Evolutionary conservation across 1,140 invertebrate genomes (phyloP), one percentile per base, ranked within the genome.

Genomic region (Microplitis mediator): DNA sequence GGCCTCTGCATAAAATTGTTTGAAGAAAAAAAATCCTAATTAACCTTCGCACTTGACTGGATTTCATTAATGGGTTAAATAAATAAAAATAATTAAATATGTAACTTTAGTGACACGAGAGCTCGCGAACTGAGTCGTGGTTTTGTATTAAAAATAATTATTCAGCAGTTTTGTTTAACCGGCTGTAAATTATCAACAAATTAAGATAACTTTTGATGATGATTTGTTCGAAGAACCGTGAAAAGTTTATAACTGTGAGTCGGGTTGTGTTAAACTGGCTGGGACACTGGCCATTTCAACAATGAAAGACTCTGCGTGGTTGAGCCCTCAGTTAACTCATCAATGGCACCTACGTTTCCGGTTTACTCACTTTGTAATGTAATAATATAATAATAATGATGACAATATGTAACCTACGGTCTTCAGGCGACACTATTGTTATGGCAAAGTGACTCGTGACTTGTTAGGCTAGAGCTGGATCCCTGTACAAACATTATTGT

Each of bases 281-380:
- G 74, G 80, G 76, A 80, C 81, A 81, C 76, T 76, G 77, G 81
- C 56, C 78, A 80, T 81, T 80, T 82, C 78, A 80, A 86, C 84
- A 87, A 85, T 86, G 84, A 86, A 77, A 75, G 77, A 60, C 39
- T 45, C 73, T 74, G 75, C 77, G 78, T 67, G 77, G 77, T 79
- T 80, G 78, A 79, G 76, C 77, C 78, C 78, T 78, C 79, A 75
- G 39, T 77, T 75, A 63, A 9, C 35, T 36, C 31, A 32, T 63
- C 36, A 72, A 60, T 69, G 73, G 74, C 75, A 79, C 76, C 77
- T 76, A 76, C 75, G 51, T 76, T 77, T 84, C 80, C 81, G 79
- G 76, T 76, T 60, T 61, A 71, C 66, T 45, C 39, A 45, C 11
- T 45, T 45, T 45, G 39, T 45, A 45, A 11, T 11, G 11, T 11